Percentiles rank a stretch among this genome's conserved stretches.
These are phyloP conservation scores for Drosophila mayri DNA, from an alignment of 1,140 invertebrate genomes.

Conservation along the genomic window DNA sequence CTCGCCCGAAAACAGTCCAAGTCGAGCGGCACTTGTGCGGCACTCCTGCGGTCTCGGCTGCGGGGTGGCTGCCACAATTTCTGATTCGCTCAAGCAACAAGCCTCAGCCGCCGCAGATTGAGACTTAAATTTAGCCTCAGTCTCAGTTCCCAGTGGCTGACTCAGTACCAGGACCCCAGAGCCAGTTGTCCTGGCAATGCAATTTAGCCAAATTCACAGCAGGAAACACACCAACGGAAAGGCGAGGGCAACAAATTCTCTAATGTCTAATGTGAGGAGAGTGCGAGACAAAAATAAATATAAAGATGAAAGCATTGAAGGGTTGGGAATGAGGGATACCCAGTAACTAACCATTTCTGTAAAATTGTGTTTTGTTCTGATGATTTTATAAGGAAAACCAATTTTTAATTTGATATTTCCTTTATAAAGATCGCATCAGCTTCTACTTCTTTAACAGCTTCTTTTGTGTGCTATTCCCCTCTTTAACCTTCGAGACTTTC, in stretches of 20 bases:
- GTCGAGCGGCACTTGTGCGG: slow-evolving; percentile 65
- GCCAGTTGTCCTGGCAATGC: slow-evolving; percentile 50
- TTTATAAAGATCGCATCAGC: too few species aligned
- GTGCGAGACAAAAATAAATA: slow-evolving; percentile 19
- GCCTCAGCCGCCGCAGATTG: slow-evolving; percentile 33
- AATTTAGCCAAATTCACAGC: slow-evolving; percentile 79
- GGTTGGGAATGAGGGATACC: not conserved
- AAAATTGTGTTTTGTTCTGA: too few species aligned
- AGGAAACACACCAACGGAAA: slow-evolving; percentile 55
- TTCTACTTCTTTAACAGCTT: slow-evolving; percentile 67
- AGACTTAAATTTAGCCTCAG: slow-evolving; percentile 7
- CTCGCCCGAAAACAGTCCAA: slow-evolving; percentile 29
- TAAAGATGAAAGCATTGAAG: not conserved
- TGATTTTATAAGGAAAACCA: too few species aligned
- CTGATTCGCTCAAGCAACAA: slow-evolving; percentile 65
- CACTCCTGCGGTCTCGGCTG: slow-evolving; percentile 61
- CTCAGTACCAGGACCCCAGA: not conserved
- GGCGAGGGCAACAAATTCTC: slow-evolving; percentile 57
- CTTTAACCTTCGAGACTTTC: slow-evolving; percentile 89
- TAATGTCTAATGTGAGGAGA: slow-evolving; percentile 42
- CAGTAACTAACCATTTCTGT: too few species aligned
- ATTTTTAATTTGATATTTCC: too few species aligned
- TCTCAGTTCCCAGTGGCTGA: not conserved
- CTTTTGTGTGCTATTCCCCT: slow-evolving; percentile 86
- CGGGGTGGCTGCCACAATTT: slow-evolving; percentile 68